Conservation (phyloP, 1,140 invertebrate genomes). For the Caligus rogercresseyi region DNA sequence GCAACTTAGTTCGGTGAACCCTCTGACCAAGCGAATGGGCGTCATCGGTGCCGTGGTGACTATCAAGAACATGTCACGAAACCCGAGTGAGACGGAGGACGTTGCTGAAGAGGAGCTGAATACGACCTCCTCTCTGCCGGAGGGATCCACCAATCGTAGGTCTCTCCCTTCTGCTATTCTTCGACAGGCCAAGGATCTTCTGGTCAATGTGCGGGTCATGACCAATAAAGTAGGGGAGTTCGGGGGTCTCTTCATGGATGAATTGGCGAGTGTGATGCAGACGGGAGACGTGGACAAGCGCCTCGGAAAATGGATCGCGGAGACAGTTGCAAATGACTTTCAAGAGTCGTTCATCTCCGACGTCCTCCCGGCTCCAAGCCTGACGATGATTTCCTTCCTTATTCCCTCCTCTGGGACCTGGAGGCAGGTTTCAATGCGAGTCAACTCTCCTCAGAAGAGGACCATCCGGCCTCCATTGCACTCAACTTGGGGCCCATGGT, state of each 20-base stretch:
- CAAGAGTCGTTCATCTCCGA: slow-evolving; percentile 18
- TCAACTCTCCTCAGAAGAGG: not conserved
- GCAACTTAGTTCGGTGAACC: slow-evolving; percentile 18
- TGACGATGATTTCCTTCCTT: not conserved
- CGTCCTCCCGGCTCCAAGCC: not conserved
- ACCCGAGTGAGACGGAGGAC: not conserved
- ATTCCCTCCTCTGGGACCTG: not conserved
- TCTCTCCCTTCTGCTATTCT: not conserved
- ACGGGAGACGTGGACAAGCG: slow-evolving; percentile 21
- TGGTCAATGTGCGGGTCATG: not conserved
- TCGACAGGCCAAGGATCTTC: not conserved
- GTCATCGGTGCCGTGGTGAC: slow-evolving; percentile 9
- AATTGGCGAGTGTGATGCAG: slow-evolving; percentile 23
- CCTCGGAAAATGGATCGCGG: slow-evolving; percentile 20
- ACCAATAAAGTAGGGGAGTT: not conserved
- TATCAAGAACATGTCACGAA: slow-evolving; percentile 12
- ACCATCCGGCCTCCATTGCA: slow-evolving; percentile 2
- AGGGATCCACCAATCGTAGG: not conserved
- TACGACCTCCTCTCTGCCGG: not conserved
- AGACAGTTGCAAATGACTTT: slow-evolving; percentile 19
- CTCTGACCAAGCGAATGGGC: not conserved
- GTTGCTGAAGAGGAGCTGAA: not conserved
- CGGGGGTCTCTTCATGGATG: slow-evolving; percentile 24
- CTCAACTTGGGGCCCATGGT: slow-evolving; percentile 14
- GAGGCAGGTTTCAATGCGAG: not conserved